Evolutionary conservation across 2,113 vertebrate genomes (phyloP), one percentile per base, ranked within the genome.

Genomic region (Nibea albiflora): DNA sequence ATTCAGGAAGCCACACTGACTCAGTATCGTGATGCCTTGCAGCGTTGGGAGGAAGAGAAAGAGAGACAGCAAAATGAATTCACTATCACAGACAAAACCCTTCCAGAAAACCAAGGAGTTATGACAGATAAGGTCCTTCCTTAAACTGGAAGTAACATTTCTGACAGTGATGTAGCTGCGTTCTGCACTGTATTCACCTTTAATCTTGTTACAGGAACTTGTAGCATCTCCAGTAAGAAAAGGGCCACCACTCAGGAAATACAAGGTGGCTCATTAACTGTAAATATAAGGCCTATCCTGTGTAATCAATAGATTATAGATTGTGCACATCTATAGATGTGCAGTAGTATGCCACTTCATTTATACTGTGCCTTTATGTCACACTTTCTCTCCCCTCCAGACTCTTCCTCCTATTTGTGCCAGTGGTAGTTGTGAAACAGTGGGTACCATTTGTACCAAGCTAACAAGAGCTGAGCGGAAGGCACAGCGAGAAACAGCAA

Each of bases 351-450:
- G 22, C 5, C 22, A 26, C 16, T 76, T 35, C 4, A 50, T 73
- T 35, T 49, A 22, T 6, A 73, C 7, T 19, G 24, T 1, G 3
- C 5, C 2, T 66, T 42, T 54, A 26, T 28, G 24, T 56, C 19
- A 39, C 22, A 31, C 12, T 68, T 53, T 26, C 7, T 62, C n/a
- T 74, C 62, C 11, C 12, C 11, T 22, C 1, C 73, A 99, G 98
- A 96, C 95, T 0, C 93, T 99, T 78, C 97, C 97, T 4, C 95
- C 97, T 81, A 94, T 92, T 53, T 35, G 57, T 31, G 16, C 50
- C 47, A 76, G 71, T 1, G 69, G 67, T 46, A 73, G 31, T 8
- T 26, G 6, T 56, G 57, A 76, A 53, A 24, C 66, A 9, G 53
- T 22, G 1, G 71, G 57, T 0, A 16, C 4, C 5, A 68, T 49